Evolutionary conservation across 2,888 invertebrate species (phyloP).

Genomic region (Amphipoea oculea): DNA sequence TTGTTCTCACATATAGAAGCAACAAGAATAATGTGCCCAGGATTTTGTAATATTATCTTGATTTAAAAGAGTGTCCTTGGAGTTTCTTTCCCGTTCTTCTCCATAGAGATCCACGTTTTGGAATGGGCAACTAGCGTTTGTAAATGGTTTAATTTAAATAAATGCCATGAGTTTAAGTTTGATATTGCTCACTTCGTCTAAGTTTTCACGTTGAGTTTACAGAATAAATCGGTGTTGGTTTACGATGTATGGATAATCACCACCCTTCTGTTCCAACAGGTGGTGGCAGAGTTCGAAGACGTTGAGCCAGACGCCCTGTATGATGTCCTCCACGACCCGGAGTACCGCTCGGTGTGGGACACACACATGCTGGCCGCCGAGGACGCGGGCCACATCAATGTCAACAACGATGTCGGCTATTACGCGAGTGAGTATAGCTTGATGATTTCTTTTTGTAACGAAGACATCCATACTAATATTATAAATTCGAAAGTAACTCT

Average conservation of each 20-base stretch:
- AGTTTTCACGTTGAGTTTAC: neutral
- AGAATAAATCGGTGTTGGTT: neutral
- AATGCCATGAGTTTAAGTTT: too few species aligned
- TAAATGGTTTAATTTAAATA: neutral
- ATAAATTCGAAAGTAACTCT: too few species aligned
- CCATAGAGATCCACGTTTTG: neutral
- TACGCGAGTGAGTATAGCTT: conserved; percentile 93
- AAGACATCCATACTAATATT: too few species aligned
- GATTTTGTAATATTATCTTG: neutral
- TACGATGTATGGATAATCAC: neutral
- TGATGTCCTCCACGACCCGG: conserved; percentile 97
- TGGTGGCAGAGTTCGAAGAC: conserved; percentile 92
- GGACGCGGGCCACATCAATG: conserved; percentile 97
- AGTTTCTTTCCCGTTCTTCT: neutral
- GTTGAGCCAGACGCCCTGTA: conserved; percentile 94
- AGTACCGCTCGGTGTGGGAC: conserved; percentile 97
- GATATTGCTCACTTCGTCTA: neutral
- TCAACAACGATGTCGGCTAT: conserved; percentile 98
- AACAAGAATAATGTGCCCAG: neutral
- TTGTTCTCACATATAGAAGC: neutral
- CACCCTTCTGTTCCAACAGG: conserved; percentile 71
- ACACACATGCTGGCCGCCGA: conserved; percentile 96
- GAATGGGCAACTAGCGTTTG: neutral
- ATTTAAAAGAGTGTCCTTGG: neutral
- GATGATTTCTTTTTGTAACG: neutral